A percentile compares a stretch with the other conserved stretches of the same genome.
Evolutionary conservation across 2,113 vertebrate species (phyloP).

Genomic region (Rhea pennata): DNA sequence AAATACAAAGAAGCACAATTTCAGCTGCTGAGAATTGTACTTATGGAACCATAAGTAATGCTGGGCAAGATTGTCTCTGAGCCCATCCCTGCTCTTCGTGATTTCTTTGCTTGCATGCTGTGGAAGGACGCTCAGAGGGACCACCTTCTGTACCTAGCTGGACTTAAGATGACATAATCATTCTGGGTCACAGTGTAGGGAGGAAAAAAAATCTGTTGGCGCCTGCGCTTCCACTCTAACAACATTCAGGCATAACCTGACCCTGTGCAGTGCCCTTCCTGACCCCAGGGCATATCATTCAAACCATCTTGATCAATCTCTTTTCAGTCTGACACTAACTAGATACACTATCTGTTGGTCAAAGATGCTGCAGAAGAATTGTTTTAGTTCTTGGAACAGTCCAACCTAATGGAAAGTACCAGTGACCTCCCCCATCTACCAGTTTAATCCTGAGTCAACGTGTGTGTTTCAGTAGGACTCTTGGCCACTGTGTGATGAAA

Average conservation of each 20-base stretch:
- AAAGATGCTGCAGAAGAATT: not conserved
- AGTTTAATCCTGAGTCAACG: not conserved
- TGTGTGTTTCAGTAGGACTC: not conserved
- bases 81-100: not conserved
- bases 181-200: not conserved
- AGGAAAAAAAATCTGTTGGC: not conserved
- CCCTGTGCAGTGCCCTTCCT: not conserved
- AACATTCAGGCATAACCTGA: not conserved
- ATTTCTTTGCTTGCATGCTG: not conserved
- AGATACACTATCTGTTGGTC: not conserved
- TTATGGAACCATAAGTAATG: not conserved
- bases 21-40: not conserved
- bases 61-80: not conserved
- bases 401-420: not conserved
- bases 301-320: conserved; percentile 12
- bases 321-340: not conserved
- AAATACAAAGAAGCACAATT: not conserved
- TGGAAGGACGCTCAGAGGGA: not conserved
- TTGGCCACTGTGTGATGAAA: not conserved
- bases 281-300: not conserved
- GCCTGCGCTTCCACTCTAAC: not conserved
- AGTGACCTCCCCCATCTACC: not conserved
- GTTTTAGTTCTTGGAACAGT: not conserved
- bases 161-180: not conserved
- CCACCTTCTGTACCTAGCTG: not conserved